Evolutionary conservation across 2,888 invertebrate genomes (phyloP), one percentile per base, ranked within the genome.

Genomic region (Drosophila paramelanica): DNA sequence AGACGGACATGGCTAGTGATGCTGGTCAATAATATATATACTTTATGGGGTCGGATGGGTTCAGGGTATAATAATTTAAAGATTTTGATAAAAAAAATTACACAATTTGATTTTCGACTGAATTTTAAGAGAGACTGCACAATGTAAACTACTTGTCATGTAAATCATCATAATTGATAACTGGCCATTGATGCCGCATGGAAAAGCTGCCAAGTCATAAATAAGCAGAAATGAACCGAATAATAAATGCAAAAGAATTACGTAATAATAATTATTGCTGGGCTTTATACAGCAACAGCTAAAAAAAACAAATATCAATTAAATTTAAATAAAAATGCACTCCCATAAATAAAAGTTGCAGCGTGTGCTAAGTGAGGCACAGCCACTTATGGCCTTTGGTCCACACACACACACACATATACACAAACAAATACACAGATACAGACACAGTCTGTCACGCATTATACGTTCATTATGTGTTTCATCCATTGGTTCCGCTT

Each of bases 281-380:
- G 51, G 17, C 36, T 7, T 62, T 56, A 41, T n/a, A 10, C 36
- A 23, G n/a, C 25, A 39, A 25, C 25, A 13, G 38, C 14, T 13
- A 33, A 53, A 14, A 49, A 43, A 20, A 23, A 56, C 43, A 67
- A 81, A 64, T 65, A 69, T 69, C 77, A 88, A 86, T 83, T 86
- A 86, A 82, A 83, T 83, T 83, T 82, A 64, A 83, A 83, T 83
- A 83, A 88, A 88, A 86, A 61, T 74, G 86, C 86, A 79, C 66
- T 88, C 45, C 33, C 72, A 82, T 82, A 70, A 73, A 86, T 75
- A 41, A 67, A 23, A 17, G 59, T 20, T 72, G 73, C 77, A 77
- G 70, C 43, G 51, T 57, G 49, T 77, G 74, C 57, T 67, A 68
- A 88, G 85, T 83, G 86, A 82, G 69, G 74, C 74, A 70, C 46